Conservation (phyloP, 2,113 vertebrate genomes). For the Chaetops frenatus region DNA sequence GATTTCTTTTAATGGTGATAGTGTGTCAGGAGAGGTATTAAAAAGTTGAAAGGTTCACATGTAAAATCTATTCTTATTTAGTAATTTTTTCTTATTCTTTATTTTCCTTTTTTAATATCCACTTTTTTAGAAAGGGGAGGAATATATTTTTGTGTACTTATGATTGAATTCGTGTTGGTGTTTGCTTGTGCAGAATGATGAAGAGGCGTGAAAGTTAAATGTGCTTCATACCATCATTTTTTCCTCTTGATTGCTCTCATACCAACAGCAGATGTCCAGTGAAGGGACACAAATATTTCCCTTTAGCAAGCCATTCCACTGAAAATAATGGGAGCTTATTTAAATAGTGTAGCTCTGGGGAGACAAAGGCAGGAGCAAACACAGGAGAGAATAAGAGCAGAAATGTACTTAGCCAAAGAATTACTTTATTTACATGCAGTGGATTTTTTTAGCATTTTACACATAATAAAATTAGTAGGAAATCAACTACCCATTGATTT, state of each 20-base stretch:
- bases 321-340: constrained; percentile 65
- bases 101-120: not conserved
- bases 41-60: not conserved
- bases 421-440: constrained; percentile 14
- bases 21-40: not conserved
- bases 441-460: constrained; percentile 29
- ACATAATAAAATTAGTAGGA: constrained; percentile 44
- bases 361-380: not conserved
- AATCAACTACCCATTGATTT: constrained; percentile 50
- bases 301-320: constrained; percentile 65
- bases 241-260: constrained; percentile 60
- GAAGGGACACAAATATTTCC: constrained; percentile 68
- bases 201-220: constrained; percentile 63
- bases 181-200: constrained; percentile 49
- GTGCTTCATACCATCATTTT: constrained; percentile 56
- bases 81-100: not conserved
- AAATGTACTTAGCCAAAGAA: constrained; percentile 44
- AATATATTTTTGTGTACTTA: not conserved
- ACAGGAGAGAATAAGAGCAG: constrained; percentile 28
- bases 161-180: constrained; percentile 33
- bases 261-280: constrained; percentile 64
- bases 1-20: not conserved
- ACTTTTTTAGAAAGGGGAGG: not conserved
- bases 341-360: constrained; percentile 40
- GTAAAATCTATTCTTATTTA: not conserved